Evolutionary conservation across 64 coral and sea anemone species (phyloP).

Genomic region (Actinia equina): DNA sequence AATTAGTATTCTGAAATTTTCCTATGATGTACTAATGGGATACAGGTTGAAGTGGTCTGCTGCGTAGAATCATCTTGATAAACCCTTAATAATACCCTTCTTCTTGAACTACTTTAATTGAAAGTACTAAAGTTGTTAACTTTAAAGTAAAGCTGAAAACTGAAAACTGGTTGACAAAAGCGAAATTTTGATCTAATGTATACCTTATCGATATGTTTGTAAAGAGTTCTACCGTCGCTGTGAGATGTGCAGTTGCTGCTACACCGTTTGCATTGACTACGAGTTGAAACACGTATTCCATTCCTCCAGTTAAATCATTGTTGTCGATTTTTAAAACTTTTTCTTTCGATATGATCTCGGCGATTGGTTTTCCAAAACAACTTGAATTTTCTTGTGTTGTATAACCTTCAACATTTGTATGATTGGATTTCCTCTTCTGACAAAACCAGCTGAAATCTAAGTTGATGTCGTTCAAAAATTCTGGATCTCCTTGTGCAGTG

Average conservation of each 20-base stretch:
- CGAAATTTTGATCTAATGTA: no score
- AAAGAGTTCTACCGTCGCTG: background rate
- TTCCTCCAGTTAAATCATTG: background rate
- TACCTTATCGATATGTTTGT: slow-evolving; percentile 11
- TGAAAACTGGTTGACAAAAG: no score
- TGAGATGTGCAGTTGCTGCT: background rate
- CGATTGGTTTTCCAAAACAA: background rate
- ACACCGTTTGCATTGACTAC: slow-evolving; percentile 1
- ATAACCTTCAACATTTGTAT: background rate
- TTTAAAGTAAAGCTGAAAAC: no score
- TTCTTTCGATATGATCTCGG: background rate
- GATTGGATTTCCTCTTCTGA: background rate
- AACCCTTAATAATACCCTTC: no score
- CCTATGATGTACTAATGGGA: no score
- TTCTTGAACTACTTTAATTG: no score
- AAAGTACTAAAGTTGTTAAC: no score
- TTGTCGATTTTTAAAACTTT: background rate
- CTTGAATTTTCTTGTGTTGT: background rate
- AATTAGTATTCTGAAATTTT: no score
- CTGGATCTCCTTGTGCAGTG: background rate
- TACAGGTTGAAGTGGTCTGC: no score
- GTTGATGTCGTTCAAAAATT: background rate
- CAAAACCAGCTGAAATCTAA: slow-evolving; percentile 15
- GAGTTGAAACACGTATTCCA: background rate
- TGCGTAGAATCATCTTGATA: no score